Base-by-base conservation (phyloP, 1,140 invertebrate species). In the Danaus plexippus region DNA sequence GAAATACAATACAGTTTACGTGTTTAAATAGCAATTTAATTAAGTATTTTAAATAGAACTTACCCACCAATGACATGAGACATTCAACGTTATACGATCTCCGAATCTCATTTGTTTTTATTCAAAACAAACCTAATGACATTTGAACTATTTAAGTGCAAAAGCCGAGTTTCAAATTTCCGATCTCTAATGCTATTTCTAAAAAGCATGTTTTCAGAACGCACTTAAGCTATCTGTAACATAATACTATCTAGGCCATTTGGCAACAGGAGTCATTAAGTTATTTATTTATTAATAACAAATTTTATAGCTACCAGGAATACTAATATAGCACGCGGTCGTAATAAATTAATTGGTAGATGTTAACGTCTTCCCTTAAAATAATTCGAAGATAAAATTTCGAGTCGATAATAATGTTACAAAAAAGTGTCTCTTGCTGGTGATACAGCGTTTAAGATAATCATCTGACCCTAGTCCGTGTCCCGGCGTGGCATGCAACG, bases 391-490 rank as follows among this genome's bases (percentile, higher is more conserved):
- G 65, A 73, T 75, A 71, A 74, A 66, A 66, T 77, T 75, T 73
- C 67, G 71, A 64, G 71, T 80, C 73, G 71, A 79, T 81, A 77
- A 76, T 78, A 80, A 74, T 65, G 70, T 75, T 64, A 82, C 73
- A 83, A 81, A 85, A 86, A 86, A 86, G 77, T 84, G 83, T 84
- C 77, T 83, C 77, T 72, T 57, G 73, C 71, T 75, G 76, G 76
- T 84, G 80, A 85, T 84, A 85, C 82, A 86, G 73, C 80, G 80
- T 86, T 86, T 84, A 86, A 86, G 83, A 86, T 86, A 86, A 81
- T 55, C 72, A 86, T 86, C 83, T 83, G 80, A 81, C 75, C 80
- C 75, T 74, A 67, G 65, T 67, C 68, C 73, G 75, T 62, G 75
- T 67, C 73, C 73, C 75, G 69, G 58, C 71, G 65, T 63, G 75